phyloP scores from a whole-genome alignment of 1,140 invertebrate genomes.

The Pseudachorutes palmiensis region DNA sequence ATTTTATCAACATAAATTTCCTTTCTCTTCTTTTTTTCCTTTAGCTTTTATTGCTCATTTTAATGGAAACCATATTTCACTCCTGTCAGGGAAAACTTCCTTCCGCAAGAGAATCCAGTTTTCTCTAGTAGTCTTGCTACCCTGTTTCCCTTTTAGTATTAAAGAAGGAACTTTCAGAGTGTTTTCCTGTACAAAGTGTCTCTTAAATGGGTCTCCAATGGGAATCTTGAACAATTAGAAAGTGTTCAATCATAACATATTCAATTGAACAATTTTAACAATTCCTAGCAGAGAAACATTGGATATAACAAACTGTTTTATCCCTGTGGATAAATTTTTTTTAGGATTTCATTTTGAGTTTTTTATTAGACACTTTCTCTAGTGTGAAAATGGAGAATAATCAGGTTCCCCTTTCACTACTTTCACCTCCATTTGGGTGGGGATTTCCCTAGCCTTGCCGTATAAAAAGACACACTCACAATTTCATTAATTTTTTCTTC shows the following conservation, averaged over 20 bases:
- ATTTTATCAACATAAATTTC: slow-evolving; percentile 40
- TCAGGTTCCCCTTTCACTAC: not conserved
- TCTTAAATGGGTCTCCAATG: not conserved
- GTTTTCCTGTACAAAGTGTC: not conserved
- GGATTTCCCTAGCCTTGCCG: not conserved
- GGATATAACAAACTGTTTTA: too few species aligned
- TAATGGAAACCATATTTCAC: slow-evolving; percentile 39
- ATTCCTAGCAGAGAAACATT: too few species aligned
- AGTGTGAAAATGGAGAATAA: not conserved
- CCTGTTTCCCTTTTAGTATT: too few species aligned
- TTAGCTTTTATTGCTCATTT: slow-evolving; percentile 39
- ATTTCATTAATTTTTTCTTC: slow-evolving; percentile 18
- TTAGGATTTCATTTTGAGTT: too few species aligned
- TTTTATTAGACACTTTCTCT: not conserved
- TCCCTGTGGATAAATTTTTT: too few species aligned
- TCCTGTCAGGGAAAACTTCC: slow-evolving; percentile 38
- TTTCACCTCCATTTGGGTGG: not conserved
- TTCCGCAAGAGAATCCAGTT: slow-evolving; percentile 16
- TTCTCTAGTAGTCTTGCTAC: too few species aligned
- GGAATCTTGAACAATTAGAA: too few species aligned
- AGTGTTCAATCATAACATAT: too few species aligned
- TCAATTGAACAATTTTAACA: too few species aligned
- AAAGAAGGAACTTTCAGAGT: slow-evolving; percentile 1
- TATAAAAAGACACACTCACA: slow-evolving; percentile 14
- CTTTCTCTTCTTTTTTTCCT: slow-evolving; percentile 38